Base-by-base conservation (phyloP, 2,797 vertebrate species). In the Okamejei kenojei region DNA sequence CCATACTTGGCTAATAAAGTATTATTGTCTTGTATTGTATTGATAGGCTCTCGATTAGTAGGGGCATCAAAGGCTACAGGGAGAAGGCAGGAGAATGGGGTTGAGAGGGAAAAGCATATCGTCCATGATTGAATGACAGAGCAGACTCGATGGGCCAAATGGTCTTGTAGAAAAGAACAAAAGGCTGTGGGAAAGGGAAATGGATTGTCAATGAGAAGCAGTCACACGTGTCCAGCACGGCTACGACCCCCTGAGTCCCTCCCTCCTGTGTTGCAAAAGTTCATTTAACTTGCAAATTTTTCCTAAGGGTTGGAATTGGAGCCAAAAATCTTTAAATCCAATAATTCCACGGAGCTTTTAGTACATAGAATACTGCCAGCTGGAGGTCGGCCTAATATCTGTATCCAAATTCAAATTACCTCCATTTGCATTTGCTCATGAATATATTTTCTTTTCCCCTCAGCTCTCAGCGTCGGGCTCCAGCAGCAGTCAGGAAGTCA, bases 381-480 rank as follows among this genome's bases (percentile, higher is more conserved):
- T 92, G 90, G 90, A 23, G 4, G 23, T 92, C 35, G 58, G 90
- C 90, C 68, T 74, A 92, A 76, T 92, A 92, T 88, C 84, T 88
- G 84, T 88, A 68, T 88, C 84, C 84, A 88, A 88, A 88, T 45
- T 74, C 71, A 76, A 92, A 76, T 74, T 73, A 32, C 61, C 63
- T 88, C 65, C 32, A 92, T 92, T 92, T 92, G 71, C 90, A 92
- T 92, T 92, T 73, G 54, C 54, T 92, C 90, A 92, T 92, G 90
- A 92, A 92, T 92, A 92, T 76, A 45, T 76, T 76, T 91, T 74
- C 21, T 91, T 76, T 92, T 76, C 45, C 74, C 58, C 45, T 76
- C 90, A 45, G 29, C 38, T 74, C 35, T 45, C 68, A 76, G 71
- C 61, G 19, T n/a, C 84, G 9, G 65, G 61, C 61, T 35, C 84